Base-by-base conservation (phyloP, 2,113 vertebrate species). In the Xenotilapia flavipinnis region DNA sequence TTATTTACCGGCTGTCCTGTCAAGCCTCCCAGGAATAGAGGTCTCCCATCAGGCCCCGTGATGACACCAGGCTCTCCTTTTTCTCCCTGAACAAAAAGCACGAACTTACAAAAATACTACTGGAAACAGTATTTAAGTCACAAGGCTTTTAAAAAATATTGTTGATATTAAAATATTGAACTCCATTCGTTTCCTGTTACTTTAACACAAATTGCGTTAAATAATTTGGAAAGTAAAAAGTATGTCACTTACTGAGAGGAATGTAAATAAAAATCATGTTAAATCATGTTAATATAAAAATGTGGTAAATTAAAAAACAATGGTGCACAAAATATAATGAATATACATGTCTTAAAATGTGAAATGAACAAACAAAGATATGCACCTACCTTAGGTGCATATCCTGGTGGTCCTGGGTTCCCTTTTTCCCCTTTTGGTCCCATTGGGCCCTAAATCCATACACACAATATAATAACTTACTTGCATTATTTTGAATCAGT, bases 31-130 rank as follows among this genome's bases (percentile, higher is more conserved):
- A 94, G 80, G 82, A 94, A 93, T 26, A 86, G 13, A 13, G 95
- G 93, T 31, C 23, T 94, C 73, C 96, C 96, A 83, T 96, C 95
- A 40, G 93, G 84, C 6, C 95, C 96, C 53, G 92, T 11, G 79
- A 96, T 86, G 47, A 96, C 6, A 6, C 96, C 96, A 7, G 96
- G 94, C 19, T 97, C 96, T 88, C 96, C 96, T 91, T 97, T 97
- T 80, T 95, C 81, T 5, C 96, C 96, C 96, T 97, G 88, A 19
- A 33, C 38, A 79, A 77, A 82, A 28, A 26, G 49, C 38, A 23
- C 7, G 13, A 21, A 19, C 15, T 77, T 36, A 68, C 12, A 65
- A 11, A 65, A 28, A 80, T 28, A 23, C n/a, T 23, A 4, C 54
- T 23, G n/a, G 36, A 60, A 79, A 79, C 40, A 28, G 68, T 77